Conservation (phyloP, 2,888 invertebrate species). For the Epistrophella euchroma region DNA sequence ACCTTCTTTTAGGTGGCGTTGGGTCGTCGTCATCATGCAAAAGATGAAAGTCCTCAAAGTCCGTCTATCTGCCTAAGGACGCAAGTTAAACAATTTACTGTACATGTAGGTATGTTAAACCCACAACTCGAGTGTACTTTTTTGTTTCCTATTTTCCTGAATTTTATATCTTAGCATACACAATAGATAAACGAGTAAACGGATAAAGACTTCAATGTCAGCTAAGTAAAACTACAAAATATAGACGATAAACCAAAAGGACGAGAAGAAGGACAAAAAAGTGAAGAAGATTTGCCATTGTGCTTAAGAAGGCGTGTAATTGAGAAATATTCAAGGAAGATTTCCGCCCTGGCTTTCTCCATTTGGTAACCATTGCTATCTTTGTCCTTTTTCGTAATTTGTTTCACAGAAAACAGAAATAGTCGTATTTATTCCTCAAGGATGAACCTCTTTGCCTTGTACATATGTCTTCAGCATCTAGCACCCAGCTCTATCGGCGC, state of each 20-base stretch:
- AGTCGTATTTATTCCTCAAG: constrained; percentile 67
- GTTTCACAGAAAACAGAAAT: constrained; percentile 51
- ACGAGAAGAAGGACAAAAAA: constrained; percentile 47
- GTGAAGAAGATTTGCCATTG: constrained; percentile 78
- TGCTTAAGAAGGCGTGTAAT: constrained; percentile 85
- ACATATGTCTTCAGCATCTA: constrained; percentile 18
- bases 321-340: constrained; percentile 84
- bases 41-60: constrained; percentile 16
- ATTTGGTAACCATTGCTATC: constrained; percentile 58
- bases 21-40: constrained; percentile 40
- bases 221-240: constrained; percentile 40
- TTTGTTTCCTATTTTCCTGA: constrained; percentile 25
- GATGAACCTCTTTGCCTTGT: constrained; percentile 39
- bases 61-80: background rate
- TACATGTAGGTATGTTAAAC: background rate
- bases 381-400: constrained; percentile 20
- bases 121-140: background rate
- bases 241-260: constrained; percentile 8
- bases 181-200: constrained; percentile 24
- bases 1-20: constrained; percentile 60
- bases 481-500: constrained; percentile 10
- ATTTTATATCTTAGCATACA: constrained; percentile 4
- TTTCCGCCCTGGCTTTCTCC: constrained; percentile 79
- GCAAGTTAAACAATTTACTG: background rate
- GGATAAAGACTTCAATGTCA: constrained; percentile 48